Evolutionary conservation across 1,140 invertebrate genomes (phyloP), one percentile per base, ranked within the genome.

Genomic region (Aphelenchoides avenae): DNA sequence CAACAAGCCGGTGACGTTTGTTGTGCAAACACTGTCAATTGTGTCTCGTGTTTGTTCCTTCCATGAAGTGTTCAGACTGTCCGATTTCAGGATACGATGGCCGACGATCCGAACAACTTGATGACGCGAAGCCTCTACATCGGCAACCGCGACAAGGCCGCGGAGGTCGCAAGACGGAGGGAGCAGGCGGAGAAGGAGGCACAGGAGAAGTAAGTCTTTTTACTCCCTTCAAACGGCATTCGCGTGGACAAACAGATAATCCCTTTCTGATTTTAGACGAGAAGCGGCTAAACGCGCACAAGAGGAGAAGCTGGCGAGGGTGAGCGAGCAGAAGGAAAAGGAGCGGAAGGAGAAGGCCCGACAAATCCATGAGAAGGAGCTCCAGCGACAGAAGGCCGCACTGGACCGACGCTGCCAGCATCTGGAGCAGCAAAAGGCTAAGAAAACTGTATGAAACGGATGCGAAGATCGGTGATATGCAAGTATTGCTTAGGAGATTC

Each of bases 281-380:
- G 64, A 66, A 42, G 64, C 46, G 29, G 64, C 57, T 41, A 57
- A 64, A 2, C 42, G 53, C 11, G 67, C 64, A 13, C 53, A 71
- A 33, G 41, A 57, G 15, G 58, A 65, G 18, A 52, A 52, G 7
- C 40, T 70, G 7, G 33, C 22, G 34, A 34, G 57, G 7, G 61
- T 60, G 18, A 43, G 33, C 0, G 44, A 61, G 41, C 40, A 68
- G 24, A 61, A 68, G 43, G 54, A 60, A 22, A 22, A 18, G 18
- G 56, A 69, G 20, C 13, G 52, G 22, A 26, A 37, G 13, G 65
- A 67, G n/a, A 39, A 46, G 18, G 33, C 40, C 13, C 37, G 55
- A 5, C 11, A 44, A 26, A 29, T 29, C 15, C 43, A 59, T 2
- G 39, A 65, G 33, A 59, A 42, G 24, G 63, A 65, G 27, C 27